These are phyloP conservation scores for Coptodon rendalli DNA, from an alignment of 2,113 vertebrate genomes.

Conservation along the genomic window DNA sequence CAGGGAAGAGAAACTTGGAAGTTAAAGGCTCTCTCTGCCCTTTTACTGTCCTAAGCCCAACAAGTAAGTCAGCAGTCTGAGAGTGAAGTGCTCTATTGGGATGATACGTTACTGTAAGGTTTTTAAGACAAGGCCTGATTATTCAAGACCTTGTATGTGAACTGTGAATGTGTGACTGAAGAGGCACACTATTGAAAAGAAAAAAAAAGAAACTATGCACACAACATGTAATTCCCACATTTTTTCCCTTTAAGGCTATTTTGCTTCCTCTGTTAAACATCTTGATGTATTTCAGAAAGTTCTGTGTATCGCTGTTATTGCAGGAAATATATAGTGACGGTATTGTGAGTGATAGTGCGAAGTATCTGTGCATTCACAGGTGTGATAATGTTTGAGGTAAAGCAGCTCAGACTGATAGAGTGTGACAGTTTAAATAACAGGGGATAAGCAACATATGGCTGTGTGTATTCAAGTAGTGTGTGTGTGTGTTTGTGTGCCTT, in stretches of 20 bases:
- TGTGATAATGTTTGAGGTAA: neutral
- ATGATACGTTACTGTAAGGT: neutral
- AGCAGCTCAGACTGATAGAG: neutral
- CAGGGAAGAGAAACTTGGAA: neutral
- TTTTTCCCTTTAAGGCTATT: neutral
- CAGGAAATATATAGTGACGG: neutral
- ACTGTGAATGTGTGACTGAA: neutral
- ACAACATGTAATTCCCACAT: neutral
- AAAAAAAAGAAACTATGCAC: neutral
- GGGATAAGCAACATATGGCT: constrained; percentile 46
- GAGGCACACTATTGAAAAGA: neutral
- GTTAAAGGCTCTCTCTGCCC: neutral
- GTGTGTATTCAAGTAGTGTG: constrained; percentile 19
- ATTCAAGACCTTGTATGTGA: neutral
- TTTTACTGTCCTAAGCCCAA: neutral
- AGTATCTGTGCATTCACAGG: neutral
- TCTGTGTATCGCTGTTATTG: neutral
- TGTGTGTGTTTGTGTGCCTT: neutral
- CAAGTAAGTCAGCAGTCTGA: neutral
- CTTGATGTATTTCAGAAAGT: neutral
- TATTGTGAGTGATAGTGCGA: neutral
- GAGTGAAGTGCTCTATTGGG: neutral
- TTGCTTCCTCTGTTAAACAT: neutral
- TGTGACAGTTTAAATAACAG: neutral
- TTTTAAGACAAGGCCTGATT: neutral